Base-by-base conservation (phyloP, 2,113 vertebrate species). In the Orientallactaga bullata region DNA sequence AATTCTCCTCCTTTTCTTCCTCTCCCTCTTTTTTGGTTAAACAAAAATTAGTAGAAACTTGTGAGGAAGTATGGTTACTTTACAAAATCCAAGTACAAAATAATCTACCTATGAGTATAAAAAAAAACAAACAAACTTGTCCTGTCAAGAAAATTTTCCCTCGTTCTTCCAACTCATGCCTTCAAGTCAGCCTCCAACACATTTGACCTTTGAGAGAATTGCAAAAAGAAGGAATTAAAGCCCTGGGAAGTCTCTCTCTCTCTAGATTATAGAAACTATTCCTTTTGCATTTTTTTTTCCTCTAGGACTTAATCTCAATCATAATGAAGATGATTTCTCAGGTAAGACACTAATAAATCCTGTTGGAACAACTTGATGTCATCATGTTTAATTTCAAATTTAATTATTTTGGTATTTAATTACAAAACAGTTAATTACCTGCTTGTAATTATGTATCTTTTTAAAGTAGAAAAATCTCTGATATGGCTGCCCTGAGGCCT, bases 351-450 rank as follows among this genome's bases (percentile, higher is more conserved):
- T 96, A 96, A 98, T 98, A 97, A 98, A 98, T 97, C 96, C 97
- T 97, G 90, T 92, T 95, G 88, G 80, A 96, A 97, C 97, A 98
- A 98, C 85, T 96, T 93, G 97, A 98, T 97, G 90, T 90, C 98
- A 98, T 98, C 93, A 0, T 93, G 96, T 96, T 98, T 98, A 97
- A 98, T 98, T 98, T 97, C 96, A 96, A 76, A 96, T 93, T 97
- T 97, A 98, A 98, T 98, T 98, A 98, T 98, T 98, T 98, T 97
- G 95, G 92, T 97, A 97, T 98, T 98, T 98, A 98, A 98, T 98
- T 98, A 98, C 96, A 97, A 97, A 98, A 97, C 0, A 4, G 97
- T 97, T 98, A 97, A 98, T 98, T 97, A 92, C 96, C 97, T 97
- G 81, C 94, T 97, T 98, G 97, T 97, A 98, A 98, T 97, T 97